These are phyloP conservation scores for Endotricha flammealis DNA, from an alignment of 2,888 invertebrate species.

Conservation along the genomic window DNA sequence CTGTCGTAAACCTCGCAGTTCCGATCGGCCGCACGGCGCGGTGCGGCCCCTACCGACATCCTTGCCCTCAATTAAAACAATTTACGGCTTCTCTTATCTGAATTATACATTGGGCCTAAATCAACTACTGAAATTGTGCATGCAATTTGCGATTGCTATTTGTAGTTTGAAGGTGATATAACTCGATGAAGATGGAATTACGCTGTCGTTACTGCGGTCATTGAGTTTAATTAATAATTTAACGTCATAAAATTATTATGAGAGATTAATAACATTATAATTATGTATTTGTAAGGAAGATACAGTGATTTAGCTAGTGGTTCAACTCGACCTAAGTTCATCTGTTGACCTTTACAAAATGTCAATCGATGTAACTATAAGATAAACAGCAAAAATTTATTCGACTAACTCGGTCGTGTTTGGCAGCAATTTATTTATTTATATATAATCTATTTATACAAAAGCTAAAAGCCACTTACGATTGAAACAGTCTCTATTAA, in stretches of 20 bases:
- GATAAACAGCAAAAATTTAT: conserved; percentile 18
- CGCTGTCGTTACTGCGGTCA: too few species aligned
- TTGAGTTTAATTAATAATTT: too few species aligned
- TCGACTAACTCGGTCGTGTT: conserved; percentile 1
- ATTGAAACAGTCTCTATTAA: too few species aligned
- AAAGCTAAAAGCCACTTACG: too few species aligned
- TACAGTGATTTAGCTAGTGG: conserved; percentile 11
- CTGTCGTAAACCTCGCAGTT: too few species aligned
- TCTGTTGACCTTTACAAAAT: conserved; percentile 22
- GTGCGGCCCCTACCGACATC: conserved; percentile 47
- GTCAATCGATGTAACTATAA: conserved; percentile 17
- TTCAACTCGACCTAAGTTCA: conserved; percentile 15
- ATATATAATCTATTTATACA: too few species aligned
- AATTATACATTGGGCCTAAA: conserved; percentile 41
- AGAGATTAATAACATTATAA: too few species aligned
- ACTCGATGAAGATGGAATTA: conserved; percentile 5
- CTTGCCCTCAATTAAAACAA: conserved; percentile 72
- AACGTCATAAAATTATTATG: too few species aligned
- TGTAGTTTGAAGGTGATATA: not conserved
- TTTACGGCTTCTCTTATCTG: conserved; percentile 59
- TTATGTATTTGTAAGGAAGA: too few species aligned
- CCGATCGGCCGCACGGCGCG: conserved; percentile 26
- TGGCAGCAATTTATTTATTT: too few species aligned
- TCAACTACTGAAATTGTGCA: not conserved
- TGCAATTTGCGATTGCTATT: not conserved